phyloP scores from a whole-genome alignment of 2,888 invertebrate genomes.

The Ennomos quercinarius region DNA sequence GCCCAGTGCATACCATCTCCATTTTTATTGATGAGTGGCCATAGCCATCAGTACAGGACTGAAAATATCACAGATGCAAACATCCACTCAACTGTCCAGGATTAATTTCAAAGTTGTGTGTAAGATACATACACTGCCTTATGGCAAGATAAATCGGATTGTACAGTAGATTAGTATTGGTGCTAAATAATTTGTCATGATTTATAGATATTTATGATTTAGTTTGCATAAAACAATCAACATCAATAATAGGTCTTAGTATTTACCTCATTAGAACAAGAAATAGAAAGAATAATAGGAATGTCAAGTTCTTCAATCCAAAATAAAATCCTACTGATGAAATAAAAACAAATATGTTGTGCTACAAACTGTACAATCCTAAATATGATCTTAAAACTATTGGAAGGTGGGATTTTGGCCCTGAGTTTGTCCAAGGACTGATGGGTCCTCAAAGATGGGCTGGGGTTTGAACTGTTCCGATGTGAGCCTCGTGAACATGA shows the following conservation, averaged over 20 bases:
- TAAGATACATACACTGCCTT: conserved; percentile 29
- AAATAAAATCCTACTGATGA: conserved; percentile 6
- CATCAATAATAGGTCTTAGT: too few species aligned
- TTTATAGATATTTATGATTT: background rate
- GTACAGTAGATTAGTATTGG: conserved; percentile 30
- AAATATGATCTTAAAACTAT: conserved; percentile 52
- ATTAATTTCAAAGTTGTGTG: conserved; percentile 18
- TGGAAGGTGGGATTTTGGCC: conserved; percentile 66
- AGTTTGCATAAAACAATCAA: too few species aligned
- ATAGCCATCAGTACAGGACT: conserved; percentile 74
- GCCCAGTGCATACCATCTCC: too few species aligned
- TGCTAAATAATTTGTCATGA: conserved; percentile 25
- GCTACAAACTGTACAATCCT: conserved; percentile 49
- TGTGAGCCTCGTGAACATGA: conserved; percentile 95
- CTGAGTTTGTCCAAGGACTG: conserved; percentile 87
- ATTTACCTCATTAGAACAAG: background rate
- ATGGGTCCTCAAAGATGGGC: conserved; percentile 91
- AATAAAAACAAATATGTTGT: conserved; percentile 8
- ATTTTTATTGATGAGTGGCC: conserved; percentile 53
- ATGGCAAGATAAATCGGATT: conserved; percentile 41
- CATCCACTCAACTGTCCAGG: conserved; percentile 52
- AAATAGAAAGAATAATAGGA: background rate
- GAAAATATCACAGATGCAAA: conserved; percentile 82
- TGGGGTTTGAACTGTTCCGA: conserved; percentile 97
- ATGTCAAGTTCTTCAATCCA: background rate